Evolutionary conservation across 2,797 vertebrate species (phyloP).

Genomic region (Setipinna tenuifilis): DNA sequence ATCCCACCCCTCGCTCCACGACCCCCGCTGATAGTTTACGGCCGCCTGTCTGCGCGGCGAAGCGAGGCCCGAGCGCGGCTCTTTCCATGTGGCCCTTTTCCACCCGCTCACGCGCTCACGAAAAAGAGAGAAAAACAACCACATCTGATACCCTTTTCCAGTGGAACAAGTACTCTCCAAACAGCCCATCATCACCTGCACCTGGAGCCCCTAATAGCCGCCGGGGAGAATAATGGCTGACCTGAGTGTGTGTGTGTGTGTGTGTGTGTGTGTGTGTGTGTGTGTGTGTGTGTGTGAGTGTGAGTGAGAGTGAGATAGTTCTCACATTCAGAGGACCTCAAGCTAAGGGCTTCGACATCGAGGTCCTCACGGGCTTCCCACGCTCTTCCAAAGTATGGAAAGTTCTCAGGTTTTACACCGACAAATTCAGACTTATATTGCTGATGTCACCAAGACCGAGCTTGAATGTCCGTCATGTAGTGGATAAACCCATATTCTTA

Average conservation of each 20-base stretch:
- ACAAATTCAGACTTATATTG: not conserved
- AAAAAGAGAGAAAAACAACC: not conserved
- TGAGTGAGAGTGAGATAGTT: too few species aligned
- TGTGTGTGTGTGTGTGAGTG: not conserved
- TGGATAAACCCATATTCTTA: not conserved
- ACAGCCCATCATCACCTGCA: conserved; percentile 20
- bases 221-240: not conserved
- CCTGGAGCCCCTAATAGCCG: not conserved
- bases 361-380: not conserved
- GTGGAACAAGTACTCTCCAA: not conserved
- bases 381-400: not conserved
- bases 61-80: not conserved
- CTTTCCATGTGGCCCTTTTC: not conserved
- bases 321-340: not conserved
- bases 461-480: not conserved
- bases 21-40: conserved; percentile 1
- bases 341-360: not conserved
- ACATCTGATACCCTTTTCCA: conserved; percentile 19
- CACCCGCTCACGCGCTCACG: not conserved
- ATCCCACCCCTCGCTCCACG: not conserved
- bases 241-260: not conserved
- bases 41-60: not conserved
- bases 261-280: not conserved
- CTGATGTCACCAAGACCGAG: not conserved
- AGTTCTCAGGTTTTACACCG: not conserved